Evolutionary conservation across 2,888 invertebrate genomes (phyloP).

Genomic region (Heteropelma amictum): DNA sequence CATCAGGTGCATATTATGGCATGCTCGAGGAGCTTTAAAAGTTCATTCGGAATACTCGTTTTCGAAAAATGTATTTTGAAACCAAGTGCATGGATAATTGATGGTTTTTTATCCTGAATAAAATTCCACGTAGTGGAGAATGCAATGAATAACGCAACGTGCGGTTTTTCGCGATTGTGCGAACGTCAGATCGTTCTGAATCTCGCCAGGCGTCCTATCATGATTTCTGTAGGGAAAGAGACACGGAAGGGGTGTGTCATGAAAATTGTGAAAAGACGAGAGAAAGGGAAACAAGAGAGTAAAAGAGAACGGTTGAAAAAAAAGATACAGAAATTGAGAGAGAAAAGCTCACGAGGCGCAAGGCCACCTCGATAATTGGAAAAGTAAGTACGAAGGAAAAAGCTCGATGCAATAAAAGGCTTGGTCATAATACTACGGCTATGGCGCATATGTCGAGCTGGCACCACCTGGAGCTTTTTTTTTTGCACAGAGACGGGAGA

Average conservation of each 20-base stretch:
- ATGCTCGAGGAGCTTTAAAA: too few species aligned
- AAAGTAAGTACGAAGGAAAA: slow-evolving; percentile 54
- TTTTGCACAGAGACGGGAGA: slow-evolving; percentile 24
- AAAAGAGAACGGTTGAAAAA: not conserved
- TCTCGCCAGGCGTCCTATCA: not conserved
- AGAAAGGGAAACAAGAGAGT: not conserved
- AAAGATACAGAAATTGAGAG: not conserved
- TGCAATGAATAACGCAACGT: slow-evolving; percentile 4
- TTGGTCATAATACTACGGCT: not conserved
- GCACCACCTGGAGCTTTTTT: slow-evolving; percentile 9
- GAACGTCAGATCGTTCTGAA: not conserved
- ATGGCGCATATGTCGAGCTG: slow-evolving; percentile 28
- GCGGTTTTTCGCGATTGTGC: not conserved
- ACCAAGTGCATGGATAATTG: too few species aligned
- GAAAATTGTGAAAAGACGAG: not conserved
- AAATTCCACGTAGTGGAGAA: not conserved
- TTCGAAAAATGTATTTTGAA: too few species aligned
- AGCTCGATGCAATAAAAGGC: not conserved
- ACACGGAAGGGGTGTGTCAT: not conserved
- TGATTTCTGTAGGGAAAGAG: slow-evolving; percentile 10
- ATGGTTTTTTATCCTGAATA: too few species aligned
- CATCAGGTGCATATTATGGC: too few species aligned
- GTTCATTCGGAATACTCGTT: too few species aligned
- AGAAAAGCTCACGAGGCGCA: slow-evolving; percentile 7
- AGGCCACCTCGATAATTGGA: slow-evolving; percentile 56